Evolutionary conservation across 2,888 invertebrate species (phyloP), one percentile per base, ranked within the genome.

Genomic region (Dryobotodes eremita): DNA sequence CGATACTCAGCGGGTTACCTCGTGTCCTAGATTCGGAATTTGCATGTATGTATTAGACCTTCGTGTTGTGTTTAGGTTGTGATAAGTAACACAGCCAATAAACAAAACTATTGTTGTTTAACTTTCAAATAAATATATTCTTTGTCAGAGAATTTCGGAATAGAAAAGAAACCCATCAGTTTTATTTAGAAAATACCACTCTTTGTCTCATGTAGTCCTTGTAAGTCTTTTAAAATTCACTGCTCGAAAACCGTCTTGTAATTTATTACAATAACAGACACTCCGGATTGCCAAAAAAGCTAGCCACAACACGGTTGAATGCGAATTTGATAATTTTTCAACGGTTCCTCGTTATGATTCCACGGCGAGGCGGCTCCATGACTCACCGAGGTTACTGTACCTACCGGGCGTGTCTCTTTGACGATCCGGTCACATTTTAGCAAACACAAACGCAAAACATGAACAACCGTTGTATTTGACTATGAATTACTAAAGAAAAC

Each of bases 321-420:
- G 90, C 83, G 88, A 91, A 91, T 91, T 90, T 84, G 89, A 89
- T 90, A 85, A 86, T 89, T 91, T 89, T 90, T 91, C 90, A 93
- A 94, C 92, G 91, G 92, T 91, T 91, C 89, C 88, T 89, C 85
- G 89, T 91, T 94, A 92, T 91, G 92, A 91, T 90, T 90, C 89
- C 88, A 88, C 88, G 86, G 88, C 89, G 89, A 83, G 88, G 82
- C 83, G 64, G 75, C 71, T 76, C 71, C 62, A 86, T 96, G 95
- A 96, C 88, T 96, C 96, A 96, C 89, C 89, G 93, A 92, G 94
- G 94, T 94, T 93, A 93, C 90, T 91, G 93, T 88, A 91, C 94
- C 87, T 82, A 84, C 80, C 88, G 91, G 90, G 90, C 91, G 89
- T 91, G 90, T 89, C 92, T 91, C 88, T 83, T 80, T 87, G 74